Conservation (phyloP, 2,888 invertebrate genomes). For the Dynastes tityus region DNA sequence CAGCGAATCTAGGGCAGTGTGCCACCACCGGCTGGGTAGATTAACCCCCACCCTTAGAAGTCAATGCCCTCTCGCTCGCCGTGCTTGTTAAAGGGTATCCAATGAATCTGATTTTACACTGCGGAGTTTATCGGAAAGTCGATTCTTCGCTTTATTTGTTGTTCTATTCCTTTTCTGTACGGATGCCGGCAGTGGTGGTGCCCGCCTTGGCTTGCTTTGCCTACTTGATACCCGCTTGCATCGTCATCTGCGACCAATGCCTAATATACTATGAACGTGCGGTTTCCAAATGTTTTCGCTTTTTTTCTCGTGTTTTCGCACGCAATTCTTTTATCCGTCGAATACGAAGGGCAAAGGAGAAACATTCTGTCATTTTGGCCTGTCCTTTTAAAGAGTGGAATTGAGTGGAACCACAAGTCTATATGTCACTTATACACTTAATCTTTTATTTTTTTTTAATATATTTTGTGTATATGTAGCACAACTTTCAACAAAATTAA, state of each 20-base stretch:
- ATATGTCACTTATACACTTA: too few relatives aligned
- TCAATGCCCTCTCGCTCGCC: constrained; percentile 63
- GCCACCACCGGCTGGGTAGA: constrained; percentile 60
- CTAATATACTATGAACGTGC: too few relatives aligned
- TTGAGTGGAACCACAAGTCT: too few relatives aligned
- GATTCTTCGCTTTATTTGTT: constrained; percentile 47
- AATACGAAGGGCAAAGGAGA: too few relatives aligned
- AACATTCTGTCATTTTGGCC: not conserved
- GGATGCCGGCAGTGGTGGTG: not conserved
- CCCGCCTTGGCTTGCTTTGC: not conserved
- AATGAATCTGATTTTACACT: constrained; percentile 54
- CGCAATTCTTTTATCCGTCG: too few relatives aligned
- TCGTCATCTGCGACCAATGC: not conserved
- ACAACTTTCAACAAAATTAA: too few relatives aligned
- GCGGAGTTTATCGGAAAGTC: constrained; percentile 49
- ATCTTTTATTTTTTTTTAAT: too few relatives aligned
- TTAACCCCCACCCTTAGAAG: constrained; percentile 59
- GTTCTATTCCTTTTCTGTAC: constrained; percentile 25
- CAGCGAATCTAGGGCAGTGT: constrained; percentile 66
- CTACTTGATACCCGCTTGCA: not conserved
- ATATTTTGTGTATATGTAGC: too few relatives aligned
- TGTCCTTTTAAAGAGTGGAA: not conserved
- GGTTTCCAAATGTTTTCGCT: too few relatives aligned
- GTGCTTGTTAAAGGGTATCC: constrained; percentile 50
- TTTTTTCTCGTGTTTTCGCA: too few relatives aligned